phyloP scores from a whole-genome alignment of 2,888 invertebrate genomes.

The Cylindroiulus punctatus region DNA sequence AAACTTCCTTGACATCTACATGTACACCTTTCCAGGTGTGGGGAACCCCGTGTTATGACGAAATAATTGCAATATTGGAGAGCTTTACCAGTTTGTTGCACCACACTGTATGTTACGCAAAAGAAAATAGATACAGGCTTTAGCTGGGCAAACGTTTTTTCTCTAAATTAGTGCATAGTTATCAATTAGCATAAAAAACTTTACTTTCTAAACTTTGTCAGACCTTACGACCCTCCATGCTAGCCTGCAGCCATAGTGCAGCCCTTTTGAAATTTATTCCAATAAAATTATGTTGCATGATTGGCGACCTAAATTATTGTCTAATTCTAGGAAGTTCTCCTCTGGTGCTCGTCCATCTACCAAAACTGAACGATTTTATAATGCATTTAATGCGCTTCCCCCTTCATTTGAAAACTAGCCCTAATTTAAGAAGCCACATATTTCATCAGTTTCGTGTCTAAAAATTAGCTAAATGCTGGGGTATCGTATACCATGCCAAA shows the following conservation, averaged over 20 bases:
- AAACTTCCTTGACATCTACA: too few species aligned
- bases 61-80: too few species aligned
- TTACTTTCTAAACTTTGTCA: neutral
- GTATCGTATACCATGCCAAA: neutral
- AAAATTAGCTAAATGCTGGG: constrained; percentile 1
- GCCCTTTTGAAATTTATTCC: neutral
- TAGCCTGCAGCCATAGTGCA: neutral
- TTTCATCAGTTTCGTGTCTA: neutral
- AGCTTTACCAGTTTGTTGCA: too few species aligned
- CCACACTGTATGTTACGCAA: too few species aligned
- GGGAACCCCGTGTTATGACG: too few species aligned
- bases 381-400: neutral
- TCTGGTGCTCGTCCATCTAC: neutral
- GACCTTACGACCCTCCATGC: neutral
- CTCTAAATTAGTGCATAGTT: too few species aligned
- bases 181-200: too few species aligned
- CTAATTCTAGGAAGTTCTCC: neutral
- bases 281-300: neutral
- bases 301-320: neutral
- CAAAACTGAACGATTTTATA: neutral
- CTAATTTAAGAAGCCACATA: neutral
- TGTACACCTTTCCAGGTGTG: too few species aligned
- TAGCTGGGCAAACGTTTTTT: too few species aligned
- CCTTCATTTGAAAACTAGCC: neutral
- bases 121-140: too few species aligned